A percentile compares a stretch with the other conserved stretches of the same genome.
These are phyloP conservation scores for Brenthis hecate DNA, from an alignment of 2,888 invertebrate species.

Conservation along the genomic window DNA sequence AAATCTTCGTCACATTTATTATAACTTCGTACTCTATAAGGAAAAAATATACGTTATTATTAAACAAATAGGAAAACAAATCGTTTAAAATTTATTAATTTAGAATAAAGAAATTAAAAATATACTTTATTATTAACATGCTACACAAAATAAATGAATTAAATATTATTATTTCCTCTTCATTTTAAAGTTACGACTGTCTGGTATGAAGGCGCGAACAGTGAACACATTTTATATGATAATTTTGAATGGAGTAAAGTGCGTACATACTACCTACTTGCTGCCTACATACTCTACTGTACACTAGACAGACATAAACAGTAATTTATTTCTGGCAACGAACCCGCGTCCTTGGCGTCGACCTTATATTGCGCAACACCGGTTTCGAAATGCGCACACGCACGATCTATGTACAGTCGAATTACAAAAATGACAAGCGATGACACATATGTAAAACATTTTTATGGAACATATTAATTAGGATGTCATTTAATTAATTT, in stretches of 20 bases:
- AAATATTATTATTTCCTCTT: no score
- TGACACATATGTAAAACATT: constrained; percentile 39
- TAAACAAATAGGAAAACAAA: no score
- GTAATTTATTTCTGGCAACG: constrained; percentile 79
- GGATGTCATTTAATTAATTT: constrained; percentile 25
- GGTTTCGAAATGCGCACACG: constrained; percentile 72
- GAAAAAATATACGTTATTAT: no score
- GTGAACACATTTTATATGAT: constrained; percentile 9
- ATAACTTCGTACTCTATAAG: no score
- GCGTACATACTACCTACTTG: constrained; percentile 2
- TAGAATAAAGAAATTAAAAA: no score
- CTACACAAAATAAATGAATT: no score
- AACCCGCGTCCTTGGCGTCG: constrained; percentile 79
- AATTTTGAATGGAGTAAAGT: constrained; percentile 1
- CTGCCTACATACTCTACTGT: constrained; percentile 44
- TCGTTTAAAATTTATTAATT: no score
- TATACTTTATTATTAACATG: no score
- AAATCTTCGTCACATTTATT: no score
- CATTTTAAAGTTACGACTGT: no score
- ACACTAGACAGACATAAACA: constrained; percentile 78
- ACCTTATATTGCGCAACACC: constrained; percentile 82
- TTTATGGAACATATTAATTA: constrained; percentile 30
- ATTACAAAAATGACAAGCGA: constrained; percentile 44
- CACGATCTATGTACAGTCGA: constrained; percentile 52
- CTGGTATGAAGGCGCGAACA: no score